A percentile compares a stretch with the other conserved stretches of the same genome.
Conservation (phyloP, 2,797 vertebrate species). For the Oryzias sinensis region DNA sequence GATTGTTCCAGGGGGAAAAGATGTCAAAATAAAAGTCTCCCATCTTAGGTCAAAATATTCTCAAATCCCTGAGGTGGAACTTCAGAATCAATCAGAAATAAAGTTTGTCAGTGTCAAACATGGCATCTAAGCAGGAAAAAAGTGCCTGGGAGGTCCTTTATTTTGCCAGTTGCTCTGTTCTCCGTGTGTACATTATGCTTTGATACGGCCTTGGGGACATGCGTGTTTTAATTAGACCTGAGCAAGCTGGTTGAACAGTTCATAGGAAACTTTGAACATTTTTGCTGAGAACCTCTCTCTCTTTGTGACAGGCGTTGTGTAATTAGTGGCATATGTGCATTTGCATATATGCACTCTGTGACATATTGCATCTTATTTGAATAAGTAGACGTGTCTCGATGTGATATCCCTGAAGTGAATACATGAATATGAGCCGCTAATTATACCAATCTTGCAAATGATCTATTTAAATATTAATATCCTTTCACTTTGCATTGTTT, state of each 20-base stretch:
- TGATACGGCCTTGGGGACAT: constrained; percentile 74
- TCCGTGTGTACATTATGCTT: constrained; percentile 74
- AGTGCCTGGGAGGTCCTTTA: constrained; percentile 70
- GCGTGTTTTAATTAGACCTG: constrained; percentile 74
- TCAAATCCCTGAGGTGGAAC: constrained; percentile 64
- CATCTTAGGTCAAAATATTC: constrained; percentile 71
- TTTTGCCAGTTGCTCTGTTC: constrained; percentile 73
- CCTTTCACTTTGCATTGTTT: constrained; percentile 75
- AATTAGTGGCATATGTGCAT: constrained; percentile 78
- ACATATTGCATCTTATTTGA: constrained; percentile 78
- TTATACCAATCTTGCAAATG: constrained; percentile 81
- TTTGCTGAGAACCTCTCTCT: constrained; percentile 61
- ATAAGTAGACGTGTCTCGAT: constrained; percentile 76
- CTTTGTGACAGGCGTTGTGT: constrained; percentile 73
- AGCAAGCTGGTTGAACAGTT: constrained; percentile 71
- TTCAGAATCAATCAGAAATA: constrained; percentile 68
- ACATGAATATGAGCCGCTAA: constrained; percentile 81
- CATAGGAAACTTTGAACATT: constrained; percentile 74
- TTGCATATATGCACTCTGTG: constrained; percentile 75
- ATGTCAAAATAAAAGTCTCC: constrained; percentile 76
- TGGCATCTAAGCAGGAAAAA: constrained; percentile 60
- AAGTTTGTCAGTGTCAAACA: constrained; percentile 61
- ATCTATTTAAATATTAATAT: constrained; percentile 83
- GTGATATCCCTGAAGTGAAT: constrained; percentile 79
- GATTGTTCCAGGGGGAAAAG: constrained; percentile 62